Base-by-base conservation (phyloP, 1,140 invertebrate genomes). In the Brachionus calyciflorus region DNA sequence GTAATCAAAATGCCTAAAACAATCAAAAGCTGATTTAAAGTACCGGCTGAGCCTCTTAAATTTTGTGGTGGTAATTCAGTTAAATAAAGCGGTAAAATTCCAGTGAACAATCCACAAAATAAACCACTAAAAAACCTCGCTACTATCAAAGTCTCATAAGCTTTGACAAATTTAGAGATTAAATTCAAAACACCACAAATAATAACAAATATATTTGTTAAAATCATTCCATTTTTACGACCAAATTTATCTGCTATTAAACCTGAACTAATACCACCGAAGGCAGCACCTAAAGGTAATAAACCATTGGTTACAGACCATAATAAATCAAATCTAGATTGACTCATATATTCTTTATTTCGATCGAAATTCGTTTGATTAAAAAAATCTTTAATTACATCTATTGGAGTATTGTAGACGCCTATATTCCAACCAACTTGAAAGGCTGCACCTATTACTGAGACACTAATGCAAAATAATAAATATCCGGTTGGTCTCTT, bases 341-440 rank as follows among this genome's bases (percentile, higher is more conserved):
- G 9, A 44, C 37, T 65, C 33, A 65, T 46, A n/a, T 37, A 19
- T n/a, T 24, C 30, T 19, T 24, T 14, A 14, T 65, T 12, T 65
- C 60, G 41, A 6, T 44, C 17, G 10, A 21, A 44, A 44, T 65
- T 30, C 10, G 40, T 44, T 44, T 65, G 17, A 65, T 65, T 65
- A 26, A 65, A 65, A 65, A 65, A 65, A 4, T 65, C 40, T 65
- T 65, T 41, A 0, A 65, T 65, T 24, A 93, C 92, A 80, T 87
- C 87, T 87, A 94, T 90, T 41, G 93, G 91, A 41, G 91, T 89
- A 82, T 95, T 94, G 30, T 95, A 95, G 76, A 98, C 92, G 3
- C 93, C 93, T 2, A 91, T 93, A 82, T 94, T 94, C 86, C 94
- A 96, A 19, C 93, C 93, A 87, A 95, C 93, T 82, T 95, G 93